Conservation (phyloP, 1,140 invertebrate species). For the Oreohelix idahoensis region DNA sequence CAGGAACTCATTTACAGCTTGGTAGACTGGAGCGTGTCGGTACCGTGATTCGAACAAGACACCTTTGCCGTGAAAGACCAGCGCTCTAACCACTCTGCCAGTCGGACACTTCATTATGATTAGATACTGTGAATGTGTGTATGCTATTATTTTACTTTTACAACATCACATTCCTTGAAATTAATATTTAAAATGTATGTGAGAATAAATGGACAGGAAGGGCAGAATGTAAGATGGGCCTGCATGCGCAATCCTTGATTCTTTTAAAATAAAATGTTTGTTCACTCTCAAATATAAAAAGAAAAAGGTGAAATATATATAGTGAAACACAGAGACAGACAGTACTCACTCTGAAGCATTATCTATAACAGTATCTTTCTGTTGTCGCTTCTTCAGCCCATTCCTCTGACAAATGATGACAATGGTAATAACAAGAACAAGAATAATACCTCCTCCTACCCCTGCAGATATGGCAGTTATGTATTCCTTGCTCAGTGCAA, state of each 20-base stretch:
- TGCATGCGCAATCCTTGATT: background rate
- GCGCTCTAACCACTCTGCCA: no score
- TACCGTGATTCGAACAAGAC: no score
- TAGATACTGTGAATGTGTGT: no score
- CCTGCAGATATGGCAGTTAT: slow-evolving; percentile 14
- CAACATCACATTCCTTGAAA: no score
- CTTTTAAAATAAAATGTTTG: background rate
- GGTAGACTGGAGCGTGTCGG: no score
- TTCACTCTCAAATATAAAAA: background rate
- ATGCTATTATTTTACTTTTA: no score
- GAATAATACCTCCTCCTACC: background rate
- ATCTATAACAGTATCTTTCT: background rate
- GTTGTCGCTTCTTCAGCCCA: background rate
- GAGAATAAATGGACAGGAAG: no score
- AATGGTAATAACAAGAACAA: background rate
- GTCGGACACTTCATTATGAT: no score
- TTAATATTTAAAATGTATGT: no score
- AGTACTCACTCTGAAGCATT: slow-evolving; percentile 12
- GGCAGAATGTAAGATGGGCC: no score
- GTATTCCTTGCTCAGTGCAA: background rate
- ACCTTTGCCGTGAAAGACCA: no score
- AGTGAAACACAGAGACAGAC: background rate
- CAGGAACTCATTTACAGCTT: no score
- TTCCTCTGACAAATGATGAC: background rate
- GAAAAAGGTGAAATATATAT: background rate